These are phyloP conservation scores for Myathropa florea DNA, from an alignment of 2,888 invertebrate species.

Conservation along the genomic window DNA sequence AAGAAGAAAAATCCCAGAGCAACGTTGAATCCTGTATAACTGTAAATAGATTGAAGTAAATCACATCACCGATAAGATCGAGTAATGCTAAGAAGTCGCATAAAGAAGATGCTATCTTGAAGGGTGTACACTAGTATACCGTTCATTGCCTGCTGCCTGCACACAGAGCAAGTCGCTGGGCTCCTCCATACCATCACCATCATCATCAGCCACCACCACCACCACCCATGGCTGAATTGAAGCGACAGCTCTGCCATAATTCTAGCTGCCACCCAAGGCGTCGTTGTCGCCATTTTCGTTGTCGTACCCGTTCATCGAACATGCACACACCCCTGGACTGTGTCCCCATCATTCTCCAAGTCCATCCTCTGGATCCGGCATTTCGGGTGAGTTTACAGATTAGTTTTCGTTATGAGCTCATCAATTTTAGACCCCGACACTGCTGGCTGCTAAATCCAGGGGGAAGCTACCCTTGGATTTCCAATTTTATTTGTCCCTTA, in stretches of 20 bases:
- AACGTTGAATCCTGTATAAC: constrained; percentile 62
- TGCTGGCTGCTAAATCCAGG: constrained; percentile 1
- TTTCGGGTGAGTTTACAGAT: constrained; percentile 68
- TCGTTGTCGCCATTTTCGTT: constrained; percentile 68
- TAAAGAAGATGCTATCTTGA: constrained; percentile 70
- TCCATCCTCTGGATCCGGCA: constrained; percentile 27
- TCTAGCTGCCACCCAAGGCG: constrained; percentile 71
- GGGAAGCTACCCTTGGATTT: constrained; percentile 35
- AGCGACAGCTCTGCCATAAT: constrained; percentile 70
- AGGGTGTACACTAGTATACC: constrained; percentile 49
- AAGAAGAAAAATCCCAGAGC: constrained; percentile 56
- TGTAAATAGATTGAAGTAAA: constrained; percentile 71
- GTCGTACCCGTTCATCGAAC: constrained; percentile 45
- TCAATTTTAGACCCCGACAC: constrained; percentile 66
- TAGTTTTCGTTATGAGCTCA: constrained; percentile 71
- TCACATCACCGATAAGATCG: constrained; percentile 71
- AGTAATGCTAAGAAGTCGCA: constrained; percentile 71
- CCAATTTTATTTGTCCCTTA: constrained; percentile 58
- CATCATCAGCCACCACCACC: background rate
- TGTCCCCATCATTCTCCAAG: background rate
- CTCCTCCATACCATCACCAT: background rate
- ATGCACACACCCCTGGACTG: background rate
- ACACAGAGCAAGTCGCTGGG: background rate
- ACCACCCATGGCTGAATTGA: constrained; percentile 46
- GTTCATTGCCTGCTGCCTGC: constrained; percentile 21